phyloP scores from a whole-genome alignment of 2,113 vertebrate genomes.

The Pelobates fuscus region DNA sequence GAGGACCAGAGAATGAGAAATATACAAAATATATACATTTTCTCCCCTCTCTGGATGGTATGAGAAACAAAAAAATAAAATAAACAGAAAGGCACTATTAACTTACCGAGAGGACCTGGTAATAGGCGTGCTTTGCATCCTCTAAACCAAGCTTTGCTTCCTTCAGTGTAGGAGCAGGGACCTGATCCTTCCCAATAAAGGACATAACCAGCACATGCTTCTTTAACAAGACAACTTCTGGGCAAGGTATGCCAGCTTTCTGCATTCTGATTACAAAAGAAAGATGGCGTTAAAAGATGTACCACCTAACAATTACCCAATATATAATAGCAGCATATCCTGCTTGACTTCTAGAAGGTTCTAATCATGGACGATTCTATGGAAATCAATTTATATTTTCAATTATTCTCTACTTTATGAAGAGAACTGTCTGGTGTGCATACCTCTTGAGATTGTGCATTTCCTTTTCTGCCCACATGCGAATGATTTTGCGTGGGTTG shows the following conservation, averaged over 20 bases:
- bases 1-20: too few relatives aligned
- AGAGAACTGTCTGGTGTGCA: too few relatives aligned
- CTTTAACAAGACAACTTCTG: conserved; percentile 87
- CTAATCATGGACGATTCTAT: too few relatives aligned
- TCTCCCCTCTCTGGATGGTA: too few relatives aligned
- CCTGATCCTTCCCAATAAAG: conserved; percentile 91
- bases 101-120: conserved; percentile 81
- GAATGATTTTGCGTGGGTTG: conserved; percentile 94
- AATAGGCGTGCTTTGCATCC: conserved; percentile 86
- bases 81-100: neutral
- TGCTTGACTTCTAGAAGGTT: too few relatives aligned
- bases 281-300: too few relatives aligned
- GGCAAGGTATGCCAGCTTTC: conserved; percentile 87
- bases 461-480: conserved; percentile 98
- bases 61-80: too few relatives aligned
- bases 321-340: too few relatives aligned
- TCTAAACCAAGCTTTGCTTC: conserved; percentile 80
- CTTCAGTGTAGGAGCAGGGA: conserved; percentile 94
- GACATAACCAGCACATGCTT: conserved; percentile 97
- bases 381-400: too few relatives aligned
- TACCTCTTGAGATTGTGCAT: conserved; percentile 95
- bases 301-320: too few relatives aligned
- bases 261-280: conserved; percentile 81
- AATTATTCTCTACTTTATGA: too few relatives aligned
- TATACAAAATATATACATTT: too few relatives aligned